Conservation (phyloP, 1,140 invertebrate genomes). For the Saccostrea echinata region DNA sequence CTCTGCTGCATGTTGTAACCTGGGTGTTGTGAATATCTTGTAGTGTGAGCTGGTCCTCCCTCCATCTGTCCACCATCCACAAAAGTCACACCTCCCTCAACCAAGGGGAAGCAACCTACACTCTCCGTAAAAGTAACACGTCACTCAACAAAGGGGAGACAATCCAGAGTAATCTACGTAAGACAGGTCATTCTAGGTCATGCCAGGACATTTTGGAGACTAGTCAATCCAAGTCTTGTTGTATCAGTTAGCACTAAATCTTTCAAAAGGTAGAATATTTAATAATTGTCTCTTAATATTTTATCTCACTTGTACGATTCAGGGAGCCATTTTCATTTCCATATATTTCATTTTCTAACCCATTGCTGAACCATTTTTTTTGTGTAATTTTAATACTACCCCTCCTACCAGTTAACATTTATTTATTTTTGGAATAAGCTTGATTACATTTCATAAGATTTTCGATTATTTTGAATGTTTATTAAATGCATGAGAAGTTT, state of each 20-base stretch:
- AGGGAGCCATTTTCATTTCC: background rate
- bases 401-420: too few species aligned
- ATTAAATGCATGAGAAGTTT: too few species aligned
- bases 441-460: too few species aligned
- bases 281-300: background rate
- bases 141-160: conserved; percentile 26
- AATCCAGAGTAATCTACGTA: conserved; percentile 25
- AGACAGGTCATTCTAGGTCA: background rate
- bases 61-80: conserved; percentile 20
- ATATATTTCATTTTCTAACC: background rate
- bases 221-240: background rate
- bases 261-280: background rate
- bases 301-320: background rate
- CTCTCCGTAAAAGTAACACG: conserved; percentile 12
- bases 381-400: background rate
- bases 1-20: background rate
- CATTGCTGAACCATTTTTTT: background rate
- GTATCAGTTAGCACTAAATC: background rate
- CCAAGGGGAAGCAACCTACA: background rate
- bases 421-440: too few species aligned
- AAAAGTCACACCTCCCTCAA: conserved; percentile 12
- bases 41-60: conserved; percentile 23
- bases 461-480: too few species aligned
- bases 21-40: conserved; percentile 12
- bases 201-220: conserved; percentile 28